These are phyloP conservation scores for Crocodylus rhombifer DNA, from an alignment of 2,797 vertebrate species.

Conservation along the genomic window DNA sequence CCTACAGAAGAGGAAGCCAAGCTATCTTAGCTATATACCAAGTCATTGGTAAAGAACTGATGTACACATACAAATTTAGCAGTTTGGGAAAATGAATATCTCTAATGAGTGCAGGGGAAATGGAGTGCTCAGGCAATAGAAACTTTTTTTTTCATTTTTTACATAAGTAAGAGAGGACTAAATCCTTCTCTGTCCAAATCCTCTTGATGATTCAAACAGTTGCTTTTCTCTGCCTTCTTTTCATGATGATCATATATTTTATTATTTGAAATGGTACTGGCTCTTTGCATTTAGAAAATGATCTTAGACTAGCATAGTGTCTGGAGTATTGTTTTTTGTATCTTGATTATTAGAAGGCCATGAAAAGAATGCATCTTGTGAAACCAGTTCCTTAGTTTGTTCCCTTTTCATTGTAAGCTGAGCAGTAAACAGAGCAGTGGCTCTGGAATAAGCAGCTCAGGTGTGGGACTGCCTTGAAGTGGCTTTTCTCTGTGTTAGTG, in stretches of 20 bases:
- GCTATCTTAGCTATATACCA: neutral
- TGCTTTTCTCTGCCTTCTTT: neutral
- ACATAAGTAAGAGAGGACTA: neutral
- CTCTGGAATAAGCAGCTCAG: too few species aligned
- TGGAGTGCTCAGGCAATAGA: neutral
- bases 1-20: neutral
- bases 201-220: neutral
- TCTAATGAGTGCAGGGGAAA: neutral
- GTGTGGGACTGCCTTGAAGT: too few species aligned
- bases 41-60: neutral
- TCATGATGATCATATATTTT: neutral
- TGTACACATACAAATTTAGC: neutral
- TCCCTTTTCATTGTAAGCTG: too few species aligned
- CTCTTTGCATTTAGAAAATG: too few species aligned
- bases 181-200: neutral
- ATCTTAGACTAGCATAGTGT: too few species aligned
- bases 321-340: too few species aligned
- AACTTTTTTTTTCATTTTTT: neutral
- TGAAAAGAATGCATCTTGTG: too few species aligned
- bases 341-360: too few species aligned
- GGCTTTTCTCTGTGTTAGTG: too few species aligned
- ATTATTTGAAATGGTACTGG: neutral
- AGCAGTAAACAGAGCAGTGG: too few species aligned
- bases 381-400: too few species aligned
- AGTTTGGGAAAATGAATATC: neutral